Conservation (phyloP, 2,888 invertebrate genomes). For the Matsumyia berberina region DNA sequence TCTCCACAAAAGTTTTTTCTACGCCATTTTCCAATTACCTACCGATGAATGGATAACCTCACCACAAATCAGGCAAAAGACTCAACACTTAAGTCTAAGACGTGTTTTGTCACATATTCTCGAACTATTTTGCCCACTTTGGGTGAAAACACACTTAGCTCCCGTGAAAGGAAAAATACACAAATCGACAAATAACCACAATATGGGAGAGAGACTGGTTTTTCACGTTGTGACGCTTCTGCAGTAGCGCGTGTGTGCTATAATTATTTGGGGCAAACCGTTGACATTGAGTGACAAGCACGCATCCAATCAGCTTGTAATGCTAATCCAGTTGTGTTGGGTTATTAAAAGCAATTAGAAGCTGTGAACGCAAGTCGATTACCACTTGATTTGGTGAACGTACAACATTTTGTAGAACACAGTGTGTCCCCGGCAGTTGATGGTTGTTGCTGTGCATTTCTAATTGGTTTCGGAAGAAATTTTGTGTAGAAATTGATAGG, state of each 20-base stretch:
- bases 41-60: not conserved
- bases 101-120: constrained; percentile 23
- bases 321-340: constrained; percentile 60
- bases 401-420: not conserved
- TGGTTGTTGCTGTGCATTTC: not conserved
- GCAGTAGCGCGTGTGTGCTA: constrained; percentile 21
- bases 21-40: constrained; percentile 1
- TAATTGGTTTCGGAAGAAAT: not conserved
- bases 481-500: not conserved
- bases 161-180: constrained; percentile 17
- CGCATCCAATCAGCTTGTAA: constrained; percentile 61
- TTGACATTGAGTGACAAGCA: constrained; percentile 72
- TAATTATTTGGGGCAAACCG: constrained; percentile 66
- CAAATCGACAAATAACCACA: not conserved
- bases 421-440: not conserved
- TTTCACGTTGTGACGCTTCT: constrained; percentile 35
- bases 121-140: constrained; percentile 8
- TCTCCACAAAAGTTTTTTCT: not conserved
- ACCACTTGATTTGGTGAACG: constrained; percentile 1
- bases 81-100: not conserved
- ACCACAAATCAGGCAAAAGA: not conserved
- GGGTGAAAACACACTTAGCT: constrained; percentile 33
- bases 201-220: constrained; percentile 44
- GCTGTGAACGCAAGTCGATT: constrained; percentile 62
- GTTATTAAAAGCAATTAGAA: constrained; percentile 63